Base-by-base conservation (phyloP, 2,113 vertebrate species). In the Pungitius pungitius region DNA sequence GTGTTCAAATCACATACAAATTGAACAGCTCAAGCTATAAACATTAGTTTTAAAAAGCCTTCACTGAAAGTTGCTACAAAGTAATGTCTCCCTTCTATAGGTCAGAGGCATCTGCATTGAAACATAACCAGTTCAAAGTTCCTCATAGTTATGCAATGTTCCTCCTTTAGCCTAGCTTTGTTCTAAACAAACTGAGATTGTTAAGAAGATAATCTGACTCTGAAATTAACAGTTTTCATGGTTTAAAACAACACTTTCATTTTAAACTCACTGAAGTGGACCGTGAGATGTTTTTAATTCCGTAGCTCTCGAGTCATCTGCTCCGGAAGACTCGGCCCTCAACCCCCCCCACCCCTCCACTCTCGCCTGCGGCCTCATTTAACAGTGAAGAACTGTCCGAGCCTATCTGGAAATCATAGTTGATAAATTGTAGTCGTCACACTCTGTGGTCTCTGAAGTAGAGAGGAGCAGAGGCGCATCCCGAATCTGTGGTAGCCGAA, bases 391-490 rank as follows among this genome's bases (percentile, higher is more conserved):
- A 8, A 76, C 43, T 42, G 75, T 80, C 54, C 24, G 24, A 69
- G 66, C 62, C 80, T 82, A 87, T 87, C 80, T 79, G 51, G 63
- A 80, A 64, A 90, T 86, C 77, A 70, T 3, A 63, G 80, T 62
- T 69, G 58, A 81, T 88, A 83, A 85, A 92, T 86, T 79, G 47
- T 9, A n/a, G 33, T 51, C 47, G 27, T 73, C 65, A 57, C 10
- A 22, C 26, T 54, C 64, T 33, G 55, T 35, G 6, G 33, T 35
- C 33, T 6, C 33, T 35, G 81, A 65, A 43, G 57, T 8, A 3
- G 47, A 24, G 39, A 66, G 57, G 56, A 49, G 40, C 69, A 71
- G 56, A 77, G 20, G 30, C 40, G 73, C 14, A 35, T 71, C 37
- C 27, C 77, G 74, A 77, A 89, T 78, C 81, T 73, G 80, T 14